These are phyloP conservation scores for Ennomos quercinarius DNA, from an alignment of 2,888 invertebrate species.

Conservation along the genomic window DNA sequence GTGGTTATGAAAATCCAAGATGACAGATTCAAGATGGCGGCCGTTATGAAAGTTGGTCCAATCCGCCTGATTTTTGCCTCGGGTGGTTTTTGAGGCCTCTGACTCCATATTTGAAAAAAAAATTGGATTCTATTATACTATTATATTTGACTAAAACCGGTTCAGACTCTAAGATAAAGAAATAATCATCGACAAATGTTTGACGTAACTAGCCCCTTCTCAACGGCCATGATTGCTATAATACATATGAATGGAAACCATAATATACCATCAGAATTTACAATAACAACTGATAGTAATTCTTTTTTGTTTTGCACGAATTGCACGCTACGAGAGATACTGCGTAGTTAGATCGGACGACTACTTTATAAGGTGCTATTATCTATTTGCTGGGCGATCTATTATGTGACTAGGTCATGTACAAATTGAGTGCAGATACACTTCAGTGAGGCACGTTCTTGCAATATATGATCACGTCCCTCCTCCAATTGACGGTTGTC, in stretches of 20 bases:
- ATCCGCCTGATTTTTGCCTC: no score
- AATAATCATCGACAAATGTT: no score
- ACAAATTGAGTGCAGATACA: slow-evolving; percentile 43
- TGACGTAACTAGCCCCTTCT: slow-evolving; percentile 18
- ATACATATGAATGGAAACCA: no score
- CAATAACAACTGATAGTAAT: slow-evolving; percentile 5
- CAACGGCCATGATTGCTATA: no score
- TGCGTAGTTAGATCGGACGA: slow-evolving; percentile 45
- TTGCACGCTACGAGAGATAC: slow-evolving; percentile 23
- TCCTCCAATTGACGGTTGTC: slow-evolving; percentile 1
- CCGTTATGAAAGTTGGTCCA: no score
- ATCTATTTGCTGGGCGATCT: slow-evolving; percentile 46
- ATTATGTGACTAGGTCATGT: slow-evolving; percentile 47
- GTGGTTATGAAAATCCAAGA: no score
- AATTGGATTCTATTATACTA: no score
- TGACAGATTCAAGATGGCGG: no score
- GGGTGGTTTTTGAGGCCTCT: no score
- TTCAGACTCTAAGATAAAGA: slow-evolving; percentile 10
- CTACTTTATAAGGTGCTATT: slow-evolving; percentile 39
- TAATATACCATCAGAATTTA: neutral
- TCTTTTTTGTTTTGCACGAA: slow-evolving; percentile 12
- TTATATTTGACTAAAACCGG: neutral
- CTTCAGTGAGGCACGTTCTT: slow-evolving; percentile 23
- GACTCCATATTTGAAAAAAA: no score
- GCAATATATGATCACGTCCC: neutral